Percentiles rank a stretch among this genome's conserved stretches.
Evolutionary conservation across 2,113 vertebrate genomes (phyloP).

Genomic region (Pollimyrus isidori): DNA sequence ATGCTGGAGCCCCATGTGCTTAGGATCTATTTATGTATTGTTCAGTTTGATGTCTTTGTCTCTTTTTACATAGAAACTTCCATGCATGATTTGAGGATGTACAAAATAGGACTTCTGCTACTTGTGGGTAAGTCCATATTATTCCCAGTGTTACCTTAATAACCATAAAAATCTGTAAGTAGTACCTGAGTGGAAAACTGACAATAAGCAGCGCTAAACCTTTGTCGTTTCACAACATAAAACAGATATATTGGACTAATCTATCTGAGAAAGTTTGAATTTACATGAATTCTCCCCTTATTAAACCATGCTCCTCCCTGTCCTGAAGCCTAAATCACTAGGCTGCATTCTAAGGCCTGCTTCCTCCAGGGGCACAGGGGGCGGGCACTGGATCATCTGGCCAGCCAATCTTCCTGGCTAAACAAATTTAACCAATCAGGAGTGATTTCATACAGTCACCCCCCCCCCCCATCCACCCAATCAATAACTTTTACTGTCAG

Average conservation of each 20-base stretch:
- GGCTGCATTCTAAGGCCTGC: neutral
- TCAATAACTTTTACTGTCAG: neutral
- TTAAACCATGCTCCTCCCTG: neutral
- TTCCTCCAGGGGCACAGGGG: neutral
- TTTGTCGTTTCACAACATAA: neutral
- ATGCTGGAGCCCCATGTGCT: neutral
- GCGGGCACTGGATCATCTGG: neutral
- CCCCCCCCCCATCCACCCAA: neutral
- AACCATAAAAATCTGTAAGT: neutral
- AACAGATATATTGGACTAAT: neutral
- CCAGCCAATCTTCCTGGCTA: neutral
- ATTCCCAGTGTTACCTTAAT: neutral
- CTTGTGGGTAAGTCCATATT: slow-evolving; percentile 1
- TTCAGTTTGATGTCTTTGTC: neutral
- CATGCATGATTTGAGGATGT: neutral
- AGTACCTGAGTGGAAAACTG: neutral
- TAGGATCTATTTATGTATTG: neutral
- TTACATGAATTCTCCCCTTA: neutral
- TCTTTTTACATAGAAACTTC: neutral
- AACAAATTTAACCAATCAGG: neutral
- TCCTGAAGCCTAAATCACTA: neutral
- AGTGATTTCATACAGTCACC: neutral
- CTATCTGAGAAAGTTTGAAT: neutral
- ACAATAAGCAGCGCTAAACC: neutral
- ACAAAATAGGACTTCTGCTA: slow-evolving; percentile 11